A percentile compares a stretch with the other conserved stretches of the same genome.
phyloP scores from a whole-genome alignment of 2,888 invertebrate genomes.

The Ethmia dodecea region DNA sequence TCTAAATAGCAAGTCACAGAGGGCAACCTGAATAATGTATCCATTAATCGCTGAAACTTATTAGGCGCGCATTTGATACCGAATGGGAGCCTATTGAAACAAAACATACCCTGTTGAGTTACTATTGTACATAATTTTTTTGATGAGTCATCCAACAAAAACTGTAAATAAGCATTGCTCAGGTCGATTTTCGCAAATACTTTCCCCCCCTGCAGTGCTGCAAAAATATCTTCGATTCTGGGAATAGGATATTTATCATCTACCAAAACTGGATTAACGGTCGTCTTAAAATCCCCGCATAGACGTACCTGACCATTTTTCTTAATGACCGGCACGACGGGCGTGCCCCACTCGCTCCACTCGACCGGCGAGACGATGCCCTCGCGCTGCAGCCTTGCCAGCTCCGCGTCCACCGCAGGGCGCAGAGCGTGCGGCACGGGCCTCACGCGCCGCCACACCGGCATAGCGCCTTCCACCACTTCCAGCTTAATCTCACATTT shows the following conservation, averaged over 20 bases:
- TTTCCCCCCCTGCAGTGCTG: background rate
- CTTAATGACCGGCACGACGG: constrained; percentile 22
- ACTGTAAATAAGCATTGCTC: background rate
- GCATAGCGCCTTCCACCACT: background rate
- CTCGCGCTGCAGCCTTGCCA: constrained; percentile 3
- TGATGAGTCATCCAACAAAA: constrained; percentile 1
- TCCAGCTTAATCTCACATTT: background rate
- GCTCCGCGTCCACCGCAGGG: constrained; percentile 1
- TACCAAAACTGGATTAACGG: constrained; percentile 16
- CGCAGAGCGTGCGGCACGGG: constrained; percentile 4
- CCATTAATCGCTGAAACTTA: background rate
- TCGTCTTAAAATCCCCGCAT: constrained; percentile 25
- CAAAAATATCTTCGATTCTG: background rate
- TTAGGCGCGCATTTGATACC: constrained; percentile 1
- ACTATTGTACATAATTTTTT: constrained; percentile 5
- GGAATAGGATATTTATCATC: background rate
- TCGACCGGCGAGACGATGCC: constrained; percentile 2
- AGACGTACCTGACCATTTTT: constrained; percentile 15
- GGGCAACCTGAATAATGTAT: background rate
- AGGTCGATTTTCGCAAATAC: background rate
- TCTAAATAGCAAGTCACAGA: background rate
- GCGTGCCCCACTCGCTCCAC: constrained; percentile 17
- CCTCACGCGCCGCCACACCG: constrained; percentile 4
- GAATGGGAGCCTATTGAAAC: constrained; percentile 5
- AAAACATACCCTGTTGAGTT: constrained; percentile 3